Percentiles rank a stretch among this genome's conserved stretches.
Evolutionary conservation across 2,797 vertebrate genomes (phyloP).

Genomic region (Pitangus sulphuratus): DNA sequence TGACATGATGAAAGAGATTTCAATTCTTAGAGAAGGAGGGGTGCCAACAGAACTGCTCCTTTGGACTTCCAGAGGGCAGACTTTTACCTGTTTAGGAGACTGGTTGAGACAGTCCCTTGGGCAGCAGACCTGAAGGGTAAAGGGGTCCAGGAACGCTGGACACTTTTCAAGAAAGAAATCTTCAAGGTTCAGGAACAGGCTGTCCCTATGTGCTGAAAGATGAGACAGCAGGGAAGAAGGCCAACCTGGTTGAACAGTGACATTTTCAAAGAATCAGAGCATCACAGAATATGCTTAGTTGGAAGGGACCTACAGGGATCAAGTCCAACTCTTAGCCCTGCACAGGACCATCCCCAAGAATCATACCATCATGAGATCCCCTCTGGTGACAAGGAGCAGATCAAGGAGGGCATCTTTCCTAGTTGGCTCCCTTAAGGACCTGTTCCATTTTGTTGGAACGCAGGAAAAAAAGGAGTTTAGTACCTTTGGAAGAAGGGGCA

Average conservation of each 20-base stretch:
- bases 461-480: background rate
- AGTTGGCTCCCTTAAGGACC: too few relatives aligned
- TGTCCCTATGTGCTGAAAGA: background rate
- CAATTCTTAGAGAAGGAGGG: background rate
- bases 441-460: background rate
- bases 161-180: background rate
- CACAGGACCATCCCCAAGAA: too few relatives aligned
- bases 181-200: background rate
- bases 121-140: background rate
- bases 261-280: too few relatives aligned
- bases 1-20: background rate
- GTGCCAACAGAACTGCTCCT: background rate
- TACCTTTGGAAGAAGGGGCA: background rate
- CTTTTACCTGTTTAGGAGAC: background rate
- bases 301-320: too few relatives aligned
- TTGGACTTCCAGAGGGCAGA: background rate
- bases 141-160: background rate
- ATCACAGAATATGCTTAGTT: too few relatives aligned
- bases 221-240: background rate
- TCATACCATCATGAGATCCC: too few relatives aligned
- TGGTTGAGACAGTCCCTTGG: background rate
- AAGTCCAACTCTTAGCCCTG: too few relatives aligned
- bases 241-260: background rate
- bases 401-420: too few relatives aligned
- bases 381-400: too few relatives aligned